Evolutionary conservation across 2,113 vertebrate genomes (phyloP).

Genomic region (Lophura nycthemera): DNA sequence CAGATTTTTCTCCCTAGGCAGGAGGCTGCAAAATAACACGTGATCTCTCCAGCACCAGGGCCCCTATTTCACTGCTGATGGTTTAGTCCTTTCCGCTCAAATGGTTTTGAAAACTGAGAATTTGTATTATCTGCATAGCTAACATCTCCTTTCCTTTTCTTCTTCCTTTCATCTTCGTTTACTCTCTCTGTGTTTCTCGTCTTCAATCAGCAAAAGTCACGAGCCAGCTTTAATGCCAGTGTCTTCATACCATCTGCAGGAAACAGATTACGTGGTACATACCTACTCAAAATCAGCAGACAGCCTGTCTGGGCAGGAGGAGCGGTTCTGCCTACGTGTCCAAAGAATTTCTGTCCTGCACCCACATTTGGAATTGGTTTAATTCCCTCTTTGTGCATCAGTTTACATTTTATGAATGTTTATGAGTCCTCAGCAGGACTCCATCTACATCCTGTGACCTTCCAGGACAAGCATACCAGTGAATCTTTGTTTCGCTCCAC

Average conservation of each 20-base stretch:
- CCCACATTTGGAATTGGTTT: not conserved
- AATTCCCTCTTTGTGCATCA: not conserved
- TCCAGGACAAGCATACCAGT: not conserved
- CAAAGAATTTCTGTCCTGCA: not conserved
- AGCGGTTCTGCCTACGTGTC: not conserved
- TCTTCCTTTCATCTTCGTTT: slow-evolving; percentile 58
- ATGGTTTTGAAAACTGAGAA: slow-evolving; percentile 29
- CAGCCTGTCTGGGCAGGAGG: not conserved
- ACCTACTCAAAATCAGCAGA: not conserved
- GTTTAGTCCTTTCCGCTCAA: not conserved
- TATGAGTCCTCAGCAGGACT: not conserved
- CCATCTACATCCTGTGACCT: not conserved
- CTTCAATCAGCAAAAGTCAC: slow-evolving; percentile 37
- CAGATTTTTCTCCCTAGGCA: slow-evolving; percentile 11
- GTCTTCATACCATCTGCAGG: slow-evolving; percentile 33
- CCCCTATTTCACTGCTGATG: not conserved
- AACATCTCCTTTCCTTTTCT: slow-evolving; percentile 39
- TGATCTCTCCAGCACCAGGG: not conserved
- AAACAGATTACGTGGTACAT: slow-evolving; percentile 37
- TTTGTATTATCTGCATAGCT: slow-evolving; percentile 46
- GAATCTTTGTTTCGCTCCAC: not conserved
- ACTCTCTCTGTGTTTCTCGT: slow-evolving; percentile 18
- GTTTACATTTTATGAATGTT: not conserved
- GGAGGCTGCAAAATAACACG: slow-evolving; percentile 5
- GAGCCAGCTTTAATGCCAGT: slow-evolving; percentile 43